These are phyloP conservation scores for Sciurus carolinensis DNA, from an alignment of 2,797 vertebrate genomes.

Conservation along the genomic window DNA sequence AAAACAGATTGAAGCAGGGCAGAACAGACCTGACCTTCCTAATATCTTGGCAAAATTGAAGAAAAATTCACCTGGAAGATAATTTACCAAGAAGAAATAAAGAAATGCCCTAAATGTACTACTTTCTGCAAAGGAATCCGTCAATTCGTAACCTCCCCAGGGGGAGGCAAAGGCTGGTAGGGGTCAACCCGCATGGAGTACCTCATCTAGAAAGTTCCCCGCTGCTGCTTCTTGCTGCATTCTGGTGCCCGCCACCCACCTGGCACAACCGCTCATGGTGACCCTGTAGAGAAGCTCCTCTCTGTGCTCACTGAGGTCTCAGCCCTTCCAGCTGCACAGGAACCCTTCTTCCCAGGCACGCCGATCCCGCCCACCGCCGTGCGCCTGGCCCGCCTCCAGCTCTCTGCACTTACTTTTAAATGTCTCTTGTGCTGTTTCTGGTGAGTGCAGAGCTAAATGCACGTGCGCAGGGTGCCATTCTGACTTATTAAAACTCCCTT, in stretches of 20 bases:
- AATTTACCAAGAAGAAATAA: neutral
- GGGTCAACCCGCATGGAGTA: rapidly evolving
- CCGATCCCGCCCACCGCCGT: neutral
- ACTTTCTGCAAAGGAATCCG: neutral
- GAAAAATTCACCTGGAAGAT: neutral
- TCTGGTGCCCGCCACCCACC: neutral
- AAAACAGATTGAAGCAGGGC: neutral
- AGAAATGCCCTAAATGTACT: neutral
- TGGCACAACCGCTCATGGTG: neutral
- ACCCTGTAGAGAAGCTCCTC: neutral
- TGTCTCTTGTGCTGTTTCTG: neutral
- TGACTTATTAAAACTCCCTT: neutral
- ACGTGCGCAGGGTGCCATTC: neutral
- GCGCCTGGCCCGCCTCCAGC: neutral
- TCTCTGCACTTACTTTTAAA: neutral
- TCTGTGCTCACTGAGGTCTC: slow-evolving; percentile 37
- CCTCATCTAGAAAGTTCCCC: neutral
- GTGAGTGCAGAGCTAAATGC: neutral
- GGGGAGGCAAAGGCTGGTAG: neutral
- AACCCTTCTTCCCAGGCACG: slow-evolving; percentile 15
- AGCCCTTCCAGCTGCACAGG: slow-evolving; percentile 19
- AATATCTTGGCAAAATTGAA: neutral
- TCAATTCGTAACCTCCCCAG: neutral
- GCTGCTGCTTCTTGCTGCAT: neutral
- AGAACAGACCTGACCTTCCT: neutral